Base-by-base conservation (phyloP, 2,113 vertebrate species). In the Nothoprocta perdicaria region DNA sequence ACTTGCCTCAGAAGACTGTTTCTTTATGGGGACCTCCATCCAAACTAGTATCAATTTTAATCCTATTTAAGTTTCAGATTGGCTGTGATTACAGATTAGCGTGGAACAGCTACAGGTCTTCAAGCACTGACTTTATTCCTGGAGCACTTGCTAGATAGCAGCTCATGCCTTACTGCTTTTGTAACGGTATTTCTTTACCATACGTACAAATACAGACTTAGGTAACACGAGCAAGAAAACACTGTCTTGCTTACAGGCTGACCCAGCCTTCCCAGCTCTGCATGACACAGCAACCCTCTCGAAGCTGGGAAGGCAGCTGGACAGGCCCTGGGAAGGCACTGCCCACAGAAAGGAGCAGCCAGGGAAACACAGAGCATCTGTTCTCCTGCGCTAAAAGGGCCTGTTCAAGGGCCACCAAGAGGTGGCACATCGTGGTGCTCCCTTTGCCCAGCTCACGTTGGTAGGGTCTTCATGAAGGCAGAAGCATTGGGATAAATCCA, bases 1-100 rank as follows among this genome's bases (percentile, higher is more conserved):
- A 3, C 5, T 1, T 57, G 43, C 66, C 61, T 19, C 17, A 40
- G 27, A 15, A 65, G 17, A 50, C 0, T 8, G 38, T 1, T 0
- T 33, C 33, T 26, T 77, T 68, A 55, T 0, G 2, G 55, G 88
- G 23, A 62, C 18, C 55, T 63, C 22, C 1, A 1, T 35, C 50
- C 27, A 52, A 52, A 24, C 8, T 38, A 53, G 17, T 46, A 13
- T 17, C 35, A 23, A 4, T 77, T 85, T 79, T 41, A 79, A 78
- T 0, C 1, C 23, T 22, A 29, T 41, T 55, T 12, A 13, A 83
- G 12, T 33, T 48, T 57, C 53, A 84, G 55, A 41, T 74, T 53
- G 65, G 33, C 66, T 61, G 29, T 15, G 35, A 75, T 65, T 55
- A 72, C 26, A 85, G 35, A 46, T 53, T 40, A 82, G 52, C 48